Evolutionary conservation across 2,888 invertebrate genomes (phyloP).

Genomic region (Cordilura impudica): DNA sequence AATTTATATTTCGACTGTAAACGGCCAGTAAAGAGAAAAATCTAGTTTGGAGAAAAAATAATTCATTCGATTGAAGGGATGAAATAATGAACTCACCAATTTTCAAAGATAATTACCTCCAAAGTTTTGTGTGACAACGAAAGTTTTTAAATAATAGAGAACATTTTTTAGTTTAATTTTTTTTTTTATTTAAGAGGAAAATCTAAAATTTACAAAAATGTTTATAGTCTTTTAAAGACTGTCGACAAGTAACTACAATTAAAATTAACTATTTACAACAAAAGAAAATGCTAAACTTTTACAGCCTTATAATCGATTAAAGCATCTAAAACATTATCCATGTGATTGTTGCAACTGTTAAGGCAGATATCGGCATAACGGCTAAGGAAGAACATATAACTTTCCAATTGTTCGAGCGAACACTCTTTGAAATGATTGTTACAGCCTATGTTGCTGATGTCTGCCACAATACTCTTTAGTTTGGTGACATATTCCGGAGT

Average conservation of each 20-base stretch:
- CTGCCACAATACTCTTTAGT: conserved; percentile 66
- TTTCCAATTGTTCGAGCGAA: conserved; percentile 70
- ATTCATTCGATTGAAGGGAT: too few species aligned
- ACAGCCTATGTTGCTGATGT: conserved; percentile 69
- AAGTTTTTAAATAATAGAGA: not conserved
- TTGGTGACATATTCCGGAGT: conserved; percentile 68
- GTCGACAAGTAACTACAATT: not conserved
- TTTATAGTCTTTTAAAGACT: conserved; percentile 1
- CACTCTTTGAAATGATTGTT: conserved; percentile 70
- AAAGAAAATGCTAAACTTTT: conserved; percentile 35
- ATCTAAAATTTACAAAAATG: conserved; percentile 6
- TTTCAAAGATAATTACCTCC: too few species aligned
- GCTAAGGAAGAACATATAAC: conserved; percentile 71
- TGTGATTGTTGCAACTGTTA: conserved; percentile 70
- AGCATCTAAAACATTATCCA: conserved; percentile 70
- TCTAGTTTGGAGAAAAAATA: too few species aligned
- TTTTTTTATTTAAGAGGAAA: not conserved
- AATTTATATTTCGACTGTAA: too few species aligned
- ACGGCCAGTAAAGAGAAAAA: too few species aligned
- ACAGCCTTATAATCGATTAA: conserved; percentile 67
- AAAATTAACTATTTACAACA: not conserved
- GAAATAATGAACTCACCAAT: too few species aligned
- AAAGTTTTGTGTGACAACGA: too few species aligned
- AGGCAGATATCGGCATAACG: conserved; percentile 73
- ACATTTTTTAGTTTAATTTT: not conserved